Percentiles rank a stretch among this genome's conserved stretches.
Evolutionary conservation across 2,888 invertebrate genomes (phyloP).

Genomic region (Apodemia duryi): DNA sequence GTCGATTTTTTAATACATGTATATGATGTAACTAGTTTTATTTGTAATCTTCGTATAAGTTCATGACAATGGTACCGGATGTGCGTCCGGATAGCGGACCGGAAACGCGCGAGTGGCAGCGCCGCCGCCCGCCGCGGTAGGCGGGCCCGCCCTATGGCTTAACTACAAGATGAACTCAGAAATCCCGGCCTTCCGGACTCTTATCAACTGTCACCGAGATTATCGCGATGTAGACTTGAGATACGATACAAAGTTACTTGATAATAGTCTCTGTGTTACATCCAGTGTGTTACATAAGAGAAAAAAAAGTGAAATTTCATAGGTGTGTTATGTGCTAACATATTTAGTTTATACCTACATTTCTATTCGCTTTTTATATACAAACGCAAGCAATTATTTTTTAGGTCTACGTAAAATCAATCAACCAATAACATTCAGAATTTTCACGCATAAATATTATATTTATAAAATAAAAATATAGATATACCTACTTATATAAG

Average conservation of each 20-base stretch:
- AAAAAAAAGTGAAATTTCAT: not conserved
- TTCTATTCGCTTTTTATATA: too few species aligned
- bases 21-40: not conserved
- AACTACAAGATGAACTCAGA: conserved; percentile 18
- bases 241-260: not conserved
- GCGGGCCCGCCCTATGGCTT: conserved; percentile 29
- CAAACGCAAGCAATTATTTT: too few species aligned
- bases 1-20: not conserved
- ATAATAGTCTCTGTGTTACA: not conserved
- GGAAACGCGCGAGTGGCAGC: conserved; percentile 58
- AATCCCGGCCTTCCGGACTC: conserved; percentile 12
- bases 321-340: too few species aligned
- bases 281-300: not conserved
- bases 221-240: not conserved
- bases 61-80: conserved; percentile 40
- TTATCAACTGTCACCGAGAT: conserved; percentile 14
- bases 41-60: not conserved
- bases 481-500: too few species aligned
- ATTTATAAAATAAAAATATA: too few species aligned
- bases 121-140: conserved; percentile 23
- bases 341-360: too few species aligned
- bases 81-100: conserved; percentile 64
- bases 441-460: too few species aligned
- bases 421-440: too few species aligned
- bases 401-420: too few species aligned